Percentiles rank a stretch among this genome's conserved stretches.
Evolutionary conservation across 2,797 vertebrate species (phyloP).

Genomic region (Phrynocephalus guinanensis): DNA sequence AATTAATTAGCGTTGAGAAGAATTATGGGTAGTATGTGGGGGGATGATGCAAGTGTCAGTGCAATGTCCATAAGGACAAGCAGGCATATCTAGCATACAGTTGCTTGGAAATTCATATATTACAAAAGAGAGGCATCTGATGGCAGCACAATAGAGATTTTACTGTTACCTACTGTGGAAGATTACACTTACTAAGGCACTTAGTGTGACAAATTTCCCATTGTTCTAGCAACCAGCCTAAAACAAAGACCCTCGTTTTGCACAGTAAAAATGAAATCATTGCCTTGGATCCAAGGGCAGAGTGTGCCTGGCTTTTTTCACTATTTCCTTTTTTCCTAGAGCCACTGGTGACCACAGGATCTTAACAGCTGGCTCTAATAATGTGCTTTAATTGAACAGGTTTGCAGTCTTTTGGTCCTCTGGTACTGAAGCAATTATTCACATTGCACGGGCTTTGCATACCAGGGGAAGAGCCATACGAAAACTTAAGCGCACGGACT

Average conservation of each 20-base stretch:
- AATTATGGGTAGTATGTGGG: too few relatives aligned
- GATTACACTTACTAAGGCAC: slow-evolving; percentile 11
- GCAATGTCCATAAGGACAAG: background rate
- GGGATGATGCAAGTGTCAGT: background rate
- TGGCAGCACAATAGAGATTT: slow-evolving; percentile 20
- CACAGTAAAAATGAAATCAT: slow-evolving; percentile 47
- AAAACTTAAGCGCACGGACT: slow-evolving; percentile 74
- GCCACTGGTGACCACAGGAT: slow-evolving; percentile 61
- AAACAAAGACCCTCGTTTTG: slow-evolving; percentile 63
- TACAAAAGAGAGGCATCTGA: background rate
- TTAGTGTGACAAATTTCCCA: slow-evolving; percentile 58
- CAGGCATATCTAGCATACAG: background rate
- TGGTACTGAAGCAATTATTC: slow-evolving; percentile 68
- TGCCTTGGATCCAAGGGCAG: slow-evolving; percentile 61
- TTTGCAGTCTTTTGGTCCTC: slow-evolving; percentile 68
- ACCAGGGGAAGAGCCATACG: slow-evolving; percentile 64
- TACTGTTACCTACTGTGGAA: slow-evolving; percentile 46
- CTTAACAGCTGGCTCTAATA: slow-evolving; percentile 77
- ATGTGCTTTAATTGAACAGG: slow-evolving; percentile 78
- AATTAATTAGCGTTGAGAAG: background rate
- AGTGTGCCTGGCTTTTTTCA: slow-evolving; percentile 55
- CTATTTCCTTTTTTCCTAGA: slow-evolving; percentile 60
- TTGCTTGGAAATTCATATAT: slow-evolving; percentile 44
- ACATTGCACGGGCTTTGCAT: slow-evolving; percentile 74
- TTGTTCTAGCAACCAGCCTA: slow-evolving; percentile 47